Evolutionary conservation across 2,888 invertebrate species (phyloP).

Genomic region (Drepana falcataria): DNA sequence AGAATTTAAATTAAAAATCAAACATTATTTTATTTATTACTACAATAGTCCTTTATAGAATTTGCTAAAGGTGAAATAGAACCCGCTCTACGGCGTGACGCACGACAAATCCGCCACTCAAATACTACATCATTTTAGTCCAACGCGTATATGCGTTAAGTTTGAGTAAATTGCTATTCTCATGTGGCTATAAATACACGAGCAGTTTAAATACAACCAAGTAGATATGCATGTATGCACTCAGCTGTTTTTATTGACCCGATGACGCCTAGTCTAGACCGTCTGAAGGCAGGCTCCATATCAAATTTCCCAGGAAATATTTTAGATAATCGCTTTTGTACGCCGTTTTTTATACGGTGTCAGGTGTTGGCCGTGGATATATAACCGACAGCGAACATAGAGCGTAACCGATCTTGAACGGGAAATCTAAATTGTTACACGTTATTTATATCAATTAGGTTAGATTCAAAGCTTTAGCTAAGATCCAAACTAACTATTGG

Average conservation of each 20-base stretch:
- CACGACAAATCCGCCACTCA: no score
- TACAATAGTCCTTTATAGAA: no score
- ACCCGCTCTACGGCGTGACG: no score
- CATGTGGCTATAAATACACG: slow-evolving; percentile 46
- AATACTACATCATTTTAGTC: slow-evolving; percentile 3
- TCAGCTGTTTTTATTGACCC: slow-evolving; percentile 27
- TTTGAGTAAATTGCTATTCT: slow-evolving; percentile 36
- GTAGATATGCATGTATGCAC: slow-evolving; percentile 13
- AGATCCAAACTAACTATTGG: no score
- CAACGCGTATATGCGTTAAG: slow-evolving; percentile 14
- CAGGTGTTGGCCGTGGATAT: slow-evolving; percentile 13
- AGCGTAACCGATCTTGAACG: neutral
- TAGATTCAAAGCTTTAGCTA: neutral
- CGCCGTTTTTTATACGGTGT: slow-evolving; percentile 16
- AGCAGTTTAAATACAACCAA: slow-evolving; percentile 19
- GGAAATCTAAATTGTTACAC: neutral
- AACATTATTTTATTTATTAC: no score
- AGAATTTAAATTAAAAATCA: no score
- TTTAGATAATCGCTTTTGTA: slow-evolving; percentile 21
- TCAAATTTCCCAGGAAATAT: slow-evolving; percentile 27
- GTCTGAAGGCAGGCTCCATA: slow-evolving; percentile 13
- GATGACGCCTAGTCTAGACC: slow-evolving; percentile 37
- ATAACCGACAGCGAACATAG: slow-evolving; percentile 6
- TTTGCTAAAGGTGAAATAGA: no score
- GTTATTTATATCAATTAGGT: neutral